phyloP scores from a whole-genome alignment of 2,113 vertebrate genomes.

The Aldabrachelys gigantea region DNA sequence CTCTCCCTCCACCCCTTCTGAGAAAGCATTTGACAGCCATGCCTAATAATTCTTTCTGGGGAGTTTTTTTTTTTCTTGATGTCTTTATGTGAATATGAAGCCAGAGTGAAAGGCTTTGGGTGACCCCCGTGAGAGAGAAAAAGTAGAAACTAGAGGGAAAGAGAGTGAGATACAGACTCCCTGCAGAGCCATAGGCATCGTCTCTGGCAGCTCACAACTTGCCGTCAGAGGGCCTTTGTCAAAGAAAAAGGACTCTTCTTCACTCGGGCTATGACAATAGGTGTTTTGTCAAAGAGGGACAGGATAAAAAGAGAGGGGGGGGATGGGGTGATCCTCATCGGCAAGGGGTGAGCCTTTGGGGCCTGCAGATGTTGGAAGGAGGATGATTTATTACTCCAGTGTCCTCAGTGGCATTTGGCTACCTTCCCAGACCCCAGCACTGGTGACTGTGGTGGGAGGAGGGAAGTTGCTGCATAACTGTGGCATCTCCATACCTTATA shows the following conservation, averaged over 20 bases:
- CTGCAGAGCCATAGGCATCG: conserved; percentile 88
- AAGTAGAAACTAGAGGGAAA: conserved; percentile 83
- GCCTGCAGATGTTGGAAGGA: conserved; percentile 90
- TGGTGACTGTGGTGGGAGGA: conserved; percentile 75
- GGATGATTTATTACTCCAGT: conserved; percentile 93
- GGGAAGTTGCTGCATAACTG: conserved; percentile 75
- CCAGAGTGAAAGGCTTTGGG: conserved; percentile 90
- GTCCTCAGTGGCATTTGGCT: conserved; percentile 94
- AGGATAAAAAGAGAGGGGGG: conserved; percentile 79
- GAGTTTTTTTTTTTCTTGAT: conserved; percentile 92
- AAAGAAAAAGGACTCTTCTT: conserved; percentile 92
- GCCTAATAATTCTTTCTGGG: conserved; percentile 99
- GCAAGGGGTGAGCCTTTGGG: conserved; percentile 86
- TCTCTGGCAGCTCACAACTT: conserved; percentile 88
- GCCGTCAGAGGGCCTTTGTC: conserved; percentile 94
- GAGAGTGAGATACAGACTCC: conserved; percentile 83
- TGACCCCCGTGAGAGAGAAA: conserved; percentile 91
- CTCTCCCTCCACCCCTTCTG: conserved; percentile 15
- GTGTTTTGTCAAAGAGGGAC: conserved; percentile 89
- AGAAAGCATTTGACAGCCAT: conserved; percentile 96
- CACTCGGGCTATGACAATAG: conserved; percentile 90
- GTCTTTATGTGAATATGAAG: conserved; percentile 97
- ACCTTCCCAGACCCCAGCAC: conserved; percentile 88
- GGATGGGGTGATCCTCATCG: conserved; percentile 81
- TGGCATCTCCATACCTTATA: conserved; percentile 85